Base-by-base conservation (phyloP, 2,888 invertebrate species). In the Drosophila fungiperda region DNA sequence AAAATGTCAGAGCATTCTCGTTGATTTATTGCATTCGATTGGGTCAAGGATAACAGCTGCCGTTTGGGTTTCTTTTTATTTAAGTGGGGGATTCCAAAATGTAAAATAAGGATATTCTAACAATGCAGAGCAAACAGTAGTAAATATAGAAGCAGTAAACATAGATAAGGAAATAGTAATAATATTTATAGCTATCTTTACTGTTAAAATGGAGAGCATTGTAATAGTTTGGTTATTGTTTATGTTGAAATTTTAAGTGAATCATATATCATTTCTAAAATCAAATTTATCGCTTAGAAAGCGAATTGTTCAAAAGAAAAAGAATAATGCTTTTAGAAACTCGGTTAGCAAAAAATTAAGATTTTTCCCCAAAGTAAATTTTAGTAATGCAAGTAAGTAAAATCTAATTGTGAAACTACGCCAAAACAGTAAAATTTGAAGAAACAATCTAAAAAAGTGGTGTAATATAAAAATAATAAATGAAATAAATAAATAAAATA, bases 21-120 rank as follows among this genome's bases (percentile, higher is more conserved):
- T 84, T 86, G 89, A 85, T 85, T 85, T 85, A 85, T 85, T 55
- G 78, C 57, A 54, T 54, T 55, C n/a, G 59, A 77, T 79, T 64
- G 76, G 82, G 89, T 84, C 84, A 85, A 88, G 84, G 87, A 63
- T 35, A 76, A 38, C 78, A 73, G 77, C 70, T 64, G 68, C 72
- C 17, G n/a, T 61, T 68, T 57, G 59, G n/a, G 12, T 15, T 32
- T 20, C 20, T n/a, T 53, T 36, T 58, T 45, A 36, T 38, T 23
- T 38, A 57, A 29, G 23, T 12, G 48, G 38, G 35, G 48, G 55
- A 1, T 29, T 29, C 29, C 42, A 3, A 50, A 40, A 58, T 52
- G 23, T 54, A 12, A 48, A 35, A 20, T 26, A 62, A n/a, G 57
- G 26, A 67, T 20, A 20, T 17, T 32, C 23, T 2, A 15, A 45